A percentile compares a stretch with the other conserved stretches of the same genome.
These are phyloP conservation scores for Oscheius sp. DNA, from an alignment of 1,140 invertebrate species.

Conservation along the genomic window DNA sequence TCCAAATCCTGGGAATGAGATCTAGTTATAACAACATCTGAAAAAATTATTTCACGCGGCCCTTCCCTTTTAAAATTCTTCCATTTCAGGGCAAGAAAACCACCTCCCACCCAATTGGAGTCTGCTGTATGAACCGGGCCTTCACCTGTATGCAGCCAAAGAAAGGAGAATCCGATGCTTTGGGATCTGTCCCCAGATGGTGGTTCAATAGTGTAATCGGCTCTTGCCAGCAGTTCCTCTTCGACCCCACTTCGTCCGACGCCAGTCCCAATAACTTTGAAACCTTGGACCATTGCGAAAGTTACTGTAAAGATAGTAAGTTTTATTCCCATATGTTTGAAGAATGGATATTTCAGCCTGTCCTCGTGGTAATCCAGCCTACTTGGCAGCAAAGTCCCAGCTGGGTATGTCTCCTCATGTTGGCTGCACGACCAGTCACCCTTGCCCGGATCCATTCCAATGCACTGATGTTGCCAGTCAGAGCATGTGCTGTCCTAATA, in stretches of 20 bases:
- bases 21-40: no score
- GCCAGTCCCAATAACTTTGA: conserved; percentile 59
- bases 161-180: conserved; percentile 47
- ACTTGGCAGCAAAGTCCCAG: conserved; percentile 20
- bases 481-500: conserved; percentile 31
- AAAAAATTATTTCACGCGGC: no score
- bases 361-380: conserved; percentile 30
- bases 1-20: no score
- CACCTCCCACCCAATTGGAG: conserved; percentile 37
- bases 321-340: neutral
- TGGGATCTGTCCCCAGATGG: conserved; percentile 54
- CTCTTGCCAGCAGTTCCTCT: conserved; percentile 55
- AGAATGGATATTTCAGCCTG: conserved; percentile 7
- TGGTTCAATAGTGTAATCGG: conserved; percentile 56
- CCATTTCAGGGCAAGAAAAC: conserved; percentile 4
- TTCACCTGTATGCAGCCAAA: conserved; percentile 58
- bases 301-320: conserved; percentile 49
- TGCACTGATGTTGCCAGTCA: conserved; percentile 33
- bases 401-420: conserved; percentile 24
- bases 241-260: conserved; percentile 32
- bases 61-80: no score
- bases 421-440: conserved; percentile 19
- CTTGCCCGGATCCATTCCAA: conserved; percentile 26
- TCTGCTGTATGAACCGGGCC: conserved; percentile 58
- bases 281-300: conserved; percentile 58